Evolutionary conservation across 1,140 invertebrate genomes (phyloP).

Genomic region (Pogonomyrmex barbatus): DNA sequence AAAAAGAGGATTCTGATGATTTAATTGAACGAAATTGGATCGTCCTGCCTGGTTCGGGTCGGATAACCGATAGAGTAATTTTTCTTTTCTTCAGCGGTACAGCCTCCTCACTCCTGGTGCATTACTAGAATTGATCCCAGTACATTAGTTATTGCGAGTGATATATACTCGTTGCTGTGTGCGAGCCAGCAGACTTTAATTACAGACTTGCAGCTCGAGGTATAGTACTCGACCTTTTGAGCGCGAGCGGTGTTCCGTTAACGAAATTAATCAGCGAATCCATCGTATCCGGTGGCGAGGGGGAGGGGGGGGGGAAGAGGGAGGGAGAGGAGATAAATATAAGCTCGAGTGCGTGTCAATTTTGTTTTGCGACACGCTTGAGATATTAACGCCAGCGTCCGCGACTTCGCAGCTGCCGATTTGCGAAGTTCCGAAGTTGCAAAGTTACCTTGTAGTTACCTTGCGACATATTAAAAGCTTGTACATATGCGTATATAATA

Average conservation of each 20-base stretch:
- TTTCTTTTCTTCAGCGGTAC: conserved; percentile 14
- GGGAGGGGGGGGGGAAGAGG: too few species aligned
- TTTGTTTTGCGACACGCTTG: conserved; percentile 19
- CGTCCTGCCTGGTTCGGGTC: conserved; percentile 7
- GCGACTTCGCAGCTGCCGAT: conserved; percentile 14
- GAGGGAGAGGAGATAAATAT: not conserved
- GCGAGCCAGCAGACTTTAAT: conserved; percentile 46
- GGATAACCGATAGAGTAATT: conserved; percentile 48
- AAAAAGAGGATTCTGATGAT: conserved; percentile 22
- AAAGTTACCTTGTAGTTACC: conserved; percentile 30
- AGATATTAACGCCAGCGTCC: not conserved
- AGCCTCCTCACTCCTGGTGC: not conserved
- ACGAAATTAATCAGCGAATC: conserved; percentile 49
- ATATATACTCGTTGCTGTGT: conserved; percentile 31
- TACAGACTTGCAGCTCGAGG: not conserved
- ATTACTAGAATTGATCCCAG: conserved; percentile 39
- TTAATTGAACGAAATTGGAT: conserved; percentile 38
- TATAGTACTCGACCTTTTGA: conserved; percentile 6
- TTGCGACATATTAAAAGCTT: conserved; percentile 46
- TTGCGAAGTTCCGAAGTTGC: conserved; percentile 30
- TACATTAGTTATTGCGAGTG: conserved; percentile 36
- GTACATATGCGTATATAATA: conserved; percentile 4
- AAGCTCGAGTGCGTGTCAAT: conserved; percentile 23
- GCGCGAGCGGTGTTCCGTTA: conserved; percentile 3
- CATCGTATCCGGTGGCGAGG: not conserved